Conservation (phyloP, 2,888 invertebrate species). For the Latheticus oryzae region DNA sequence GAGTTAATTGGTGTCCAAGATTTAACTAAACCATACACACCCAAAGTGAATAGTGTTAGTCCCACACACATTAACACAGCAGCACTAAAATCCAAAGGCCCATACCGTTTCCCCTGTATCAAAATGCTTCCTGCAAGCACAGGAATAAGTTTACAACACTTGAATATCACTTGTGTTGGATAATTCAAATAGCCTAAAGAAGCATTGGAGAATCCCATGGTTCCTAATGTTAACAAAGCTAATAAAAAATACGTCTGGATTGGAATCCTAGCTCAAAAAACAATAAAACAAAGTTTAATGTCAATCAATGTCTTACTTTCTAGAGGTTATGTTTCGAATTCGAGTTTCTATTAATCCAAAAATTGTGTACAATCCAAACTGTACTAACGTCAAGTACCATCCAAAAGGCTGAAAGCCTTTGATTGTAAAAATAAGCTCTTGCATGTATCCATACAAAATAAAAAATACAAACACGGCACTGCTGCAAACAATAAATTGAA, state of each 20-base stretch:
- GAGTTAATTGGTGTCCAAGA: conserved; percentile 2
- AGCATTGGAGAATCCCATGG: conserved; percentile 96
- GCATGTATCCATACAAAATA: conserved; percentile 89
- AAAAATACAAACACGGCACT: conserved; percentile 88
- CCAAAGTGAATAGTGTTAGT: conserved; percentile 90
- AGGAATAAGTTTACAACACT: conserved; percentile 96
- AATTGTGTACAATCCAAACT: conserved; percentile 86
- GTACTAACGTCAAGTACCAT: conserved; percentile 91
- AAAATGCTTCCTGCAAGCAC: conserved; percentile 94
- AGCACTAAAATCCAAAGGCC: conserved; percentile 84
- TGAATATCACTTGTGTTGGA: conserved; percentile 97
- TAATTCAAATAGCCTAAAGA: conserved; percentile 95
- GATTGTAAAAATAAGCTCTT: conserved; percentile 92
- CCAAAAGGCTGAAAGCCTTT: conserved; percentile 91
- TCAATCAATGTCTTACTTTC: conserved; percentile 64
- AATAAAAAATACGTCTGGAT: conserved; percentile 82
- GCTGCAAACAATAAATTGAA: conserved; percentile 83
- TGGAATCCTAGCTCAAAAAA: conserved; percentile 76
- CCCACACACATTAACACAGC: conserved; percentile 90
- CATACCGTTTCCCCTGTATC: conserved; percentile 90
- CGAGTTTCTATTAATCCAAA: conserved; percentile 83
- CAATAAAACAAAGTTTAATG: conserved; percentile 39
- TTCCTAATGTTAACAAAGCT: conserved; percentile 89
- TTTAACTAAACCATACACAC: conserved; percentile 66
- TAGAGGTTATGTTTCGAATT: conserved; percentile 71